A percentile compares a stretch with the other conserved stretches of the same genome.
Evolutionary conservation across 2,113 vertebrate genomes (phyloP).

Genomic region (Chloroceryle aenea): DNA sequence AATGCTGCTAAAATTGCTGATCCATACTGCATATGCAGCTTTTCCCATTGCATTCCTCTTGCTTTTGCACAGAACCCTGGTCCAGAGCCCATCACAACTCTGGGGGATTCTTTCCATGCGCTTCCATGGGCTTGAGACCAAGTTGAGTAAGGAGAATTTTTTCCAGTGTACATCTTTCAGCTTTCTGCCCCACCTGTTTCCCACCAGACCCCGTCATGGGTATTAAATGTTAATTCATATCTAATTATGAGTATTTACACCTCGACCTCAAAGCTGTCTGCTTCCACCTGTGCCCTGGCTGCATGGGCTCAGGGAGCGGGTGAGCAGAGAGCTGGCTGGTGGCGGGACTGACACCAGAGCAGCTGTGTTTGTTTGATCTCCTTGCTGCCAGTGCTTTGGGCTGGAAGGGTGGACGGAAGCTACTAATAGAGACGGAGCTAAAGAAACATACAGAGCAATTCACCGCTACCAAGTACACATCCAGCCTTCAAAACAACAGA

Average conservation of each 20-base stretch:
- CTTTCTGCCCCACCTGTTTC: conserved; percentile 37
- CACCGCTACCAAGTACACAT: conserved; percentile 5
- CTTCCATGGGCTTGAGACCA: conserved; percentile 6
- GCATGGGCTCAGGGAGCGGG: background rate
- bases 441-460: conserved; percentile 40
- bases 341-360: conserved; percentile 23
- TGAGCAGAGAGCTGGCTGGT: background rate
- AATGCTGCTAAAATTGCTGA: background rate
- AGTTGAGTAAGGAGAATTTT: background rate
- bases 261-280: conserved; percentile 48
- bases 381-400: conserved; percentile 50
- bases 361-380: conserved; percentile 78
- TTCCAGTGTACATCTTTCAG: conserved; percentile 1
- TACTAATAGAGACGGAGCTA: conserved; percentile 65
- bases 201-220: background rate
- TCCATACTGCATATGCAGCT: background rate
- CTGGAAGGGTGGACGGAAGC: conserved; percentile 52
- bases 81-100: background rate
- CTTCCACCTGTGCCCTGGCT: conserved; percentile 35
- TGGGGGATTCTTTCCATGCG: background rate
- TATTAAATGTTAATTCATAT: conserved; percentile 32
- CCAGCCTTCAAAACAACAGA: background rate
- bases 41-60: background rate
- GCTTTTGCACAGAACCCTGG: background rate
- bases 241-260: conserved; percentile 56